Evolutionary conservation across 2,888 invertebrate genomes (phyloP).

Genomic region (Leuctra nigra): DNA sequence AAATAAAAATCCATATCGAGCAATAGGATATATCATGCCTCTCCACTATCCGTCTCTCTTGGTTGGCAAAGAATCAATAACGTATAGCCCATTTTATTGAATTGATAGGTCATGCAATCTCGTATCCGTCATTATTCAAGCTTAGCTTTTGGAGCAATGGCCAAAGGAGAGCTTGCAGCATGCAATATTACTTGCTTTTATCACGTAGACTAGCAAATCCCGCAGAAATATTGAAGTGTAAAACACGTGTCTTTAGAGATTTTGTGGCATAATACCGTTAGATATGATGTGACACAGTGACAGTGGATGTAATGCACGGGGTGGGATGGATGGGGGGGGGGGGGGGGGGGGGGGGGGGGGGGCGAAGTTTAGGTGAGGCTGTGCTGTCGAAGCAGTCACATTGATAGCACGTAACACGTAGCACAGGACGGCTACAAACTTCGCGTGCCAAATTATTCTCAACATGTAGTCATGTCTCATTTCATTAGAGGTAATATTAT

Average conservation of each 20-base stretch:
- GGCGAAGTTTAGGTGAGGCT: constrained; percentile 6
- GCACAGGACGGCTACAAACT: constrained; percentile 1
- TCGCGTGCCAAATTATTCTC: not conserved
- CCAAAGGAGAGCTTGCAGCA: too few relatives aligned
- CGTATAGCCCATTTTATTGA: constrained; percentile 4
- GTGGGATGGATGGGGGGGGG: too few relatives aligned
- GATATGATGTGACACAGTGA: too few relatives aligned
- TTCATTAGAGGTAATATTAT: too few relatives aligned
- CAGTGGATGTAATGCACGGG: too few relatives aligned
- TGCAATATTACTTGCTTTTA: too few relatives aligned
- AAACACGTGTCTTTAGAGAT: too few relatives aligned
- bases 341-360: too few relatives aligned
- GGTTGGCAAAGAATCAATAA: constrained; percentile 7
- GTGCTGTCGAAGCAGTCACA: constrained; percentile 5
- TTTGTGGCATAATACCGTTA: too few relatives aligned
- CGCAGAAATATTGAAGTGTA: too few relatives aligned
- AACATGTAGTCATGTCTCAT: not conserved
- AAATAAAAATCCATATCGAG: constrained; percentile 13
- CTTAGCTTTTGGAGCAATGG: too few relatives aligned
- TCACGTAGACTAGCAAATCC: too few relatives aligned
- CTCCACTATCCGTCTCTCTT: constrained; percentile 4
- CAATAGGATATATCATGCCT: constrained; percentile 8
- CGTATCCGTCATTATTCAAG: constrained; percentile 12
- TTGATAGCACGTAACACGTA: not conserved
- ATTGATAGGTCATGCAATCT: constrained; percentile 11